Base-by-base conservation (phyloP, 2,113 vertebrate species). In the Hydropotes inermis region DNA sequence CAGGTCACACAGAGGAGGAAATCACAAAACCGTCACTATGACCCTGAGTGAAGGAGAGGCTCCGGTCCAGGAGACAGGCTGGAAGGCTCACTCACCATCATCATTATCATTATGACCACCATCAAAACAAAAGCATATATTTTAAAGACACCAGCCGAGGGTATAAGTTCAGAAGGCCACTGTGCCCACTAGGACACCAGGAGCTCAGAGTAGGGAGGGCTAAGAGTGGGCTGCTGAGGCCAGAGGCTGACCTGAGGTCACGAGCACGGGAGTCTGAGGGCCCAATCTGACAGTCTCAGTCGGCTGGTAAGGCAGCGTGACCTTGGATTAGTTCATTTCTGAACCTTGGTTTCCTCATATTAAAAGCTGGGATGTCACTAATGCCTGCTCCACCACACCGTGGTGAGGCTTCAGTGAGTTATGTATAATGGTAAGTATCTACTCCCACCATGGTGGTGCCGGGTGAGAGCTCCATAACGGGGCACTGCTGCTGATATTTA, bases 381-480 rank as follows among this genome's bases (percentile, higher is more conserved):
- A 74, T 27, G 5, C 60, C 70, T 12, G 7, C 30, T 60, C 61
- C 54, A 4, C 14, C 4, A 45, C 23, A 54, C 27, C 6, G 6
- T 6, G 0, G 3, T 52, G 52, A 83, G 74, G 25, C 28, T 19
- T 7, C 27, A 19, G 4, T 21, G 43, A 79, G 74, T 28, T 5
- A 0, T 60, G 57, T 33, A 33, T 30, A 39, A 70, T 3, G 28
- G 45, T 5, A 36, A 17, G 5, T 8, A 23, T 2, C 21, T 23
- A 21, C 39, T 21, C 70, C 36, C 30, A 2, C 76, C 61, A 9
- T 6, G 45, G 19, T 9, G 78, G 79, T 54, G 28, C 28, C 16
- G n/a, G 13, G 60, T 11, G 5, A 19, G 61, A 1, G 1, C 33
- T 39, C 88, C 6, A 1, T 8, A 23, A 54, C 2, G 13, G 19